Evolutionary conservation across 2,888 invertebrate species (phyloP).

Genomic region (Napeogenes sylphis): DNA sequence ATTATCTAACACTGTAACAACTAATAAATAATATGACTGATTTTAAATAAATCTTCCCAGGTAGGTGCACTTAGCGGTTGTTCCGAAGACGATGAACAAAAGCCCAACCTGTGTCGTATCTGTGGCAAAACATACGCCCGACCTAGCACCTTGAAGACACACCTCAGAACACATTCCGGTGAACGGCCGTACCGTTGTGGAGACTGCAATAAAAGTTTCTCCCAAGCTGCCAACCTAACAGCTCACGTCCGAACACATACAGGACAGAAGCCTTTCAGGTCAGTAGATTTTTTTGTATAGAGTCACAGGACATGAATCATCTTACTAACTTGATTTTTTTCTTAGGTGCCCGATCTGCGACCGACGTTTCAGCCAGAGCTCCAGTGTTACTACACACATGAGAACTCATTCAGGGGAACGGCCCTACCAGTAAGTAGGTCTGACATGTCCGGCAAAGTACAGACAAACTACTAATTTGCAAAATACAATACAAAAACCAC

Average conservation of each 20-base stretch:
- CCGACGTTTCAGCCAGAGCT: constrained; percentile 96
- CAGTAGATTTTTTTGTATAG: constrained; percentile 15
- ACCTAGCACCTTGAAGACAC: constrained; percentile 97
- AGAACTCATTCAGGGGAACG: constrained; percentile 99
- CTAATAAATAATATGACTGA: too few relatives aligned
- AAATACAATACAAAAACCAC: background rate
- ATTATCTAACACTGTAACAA: too few relatives aligned
- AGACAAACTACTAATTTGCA: background rate
- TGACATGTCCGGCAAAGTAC: background rate
- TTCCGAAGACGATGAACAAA: constrained; percentile 83
- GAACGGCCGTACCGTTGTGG: constrained; percentile 94
- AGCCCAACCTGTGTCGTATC: constrained; percentile 94
- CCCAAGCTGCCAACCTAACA: constrained; percentile 98
- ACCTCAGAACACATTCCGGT: constrained; percentile 96
- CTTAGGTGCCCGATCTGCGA: constrained; percentile 95
- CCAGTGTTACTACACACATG: constrained; percentile 98
- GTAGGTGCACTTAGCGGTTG: constrained; percentile 78
- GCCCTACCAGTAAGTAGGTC: constrained; percentile 84
- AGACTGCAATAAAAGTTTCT: constrained; percentile 97
- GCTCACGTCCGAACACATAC: constrained; percentile 97
- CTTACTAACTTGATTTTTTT: constrained; percentile 5
- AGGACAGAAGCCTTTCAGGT: constrained; percentile 96
- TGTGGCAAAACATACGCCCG: constrained; percentile 98
- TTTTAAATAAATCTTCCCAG: constrained; percentile 33
- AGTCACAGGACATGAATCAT: background rate